Evolutionary conservation across 2,113 vertebrate genomes (phyloP).

Genomic region (Varanus salvator): DNA sequence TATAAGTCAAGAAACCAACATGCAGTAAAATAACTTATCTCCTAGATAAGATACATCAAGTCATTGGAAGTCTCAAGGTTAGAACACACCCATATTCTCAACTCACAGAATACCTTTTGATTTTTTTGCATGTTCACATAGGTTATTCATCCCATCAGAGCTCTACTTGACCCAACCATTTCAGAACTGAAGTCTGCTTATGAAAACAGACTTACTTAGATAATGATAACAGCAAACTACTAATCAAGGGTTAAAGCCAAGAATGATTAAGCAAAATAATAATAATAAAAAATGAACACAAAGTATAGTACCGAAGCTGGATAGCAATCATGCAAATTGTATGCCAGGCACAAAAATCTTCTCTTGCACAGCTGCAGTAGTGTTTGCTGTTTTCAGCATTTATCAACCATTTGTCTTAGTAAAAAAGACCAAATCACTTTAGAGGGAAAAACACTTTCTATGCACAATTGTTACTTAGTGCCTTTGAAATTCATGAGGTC

Average conservation of each 20-base stretch:
- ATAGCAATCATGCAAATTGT: not conserved
- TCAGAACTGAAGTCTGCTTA: not conserved
- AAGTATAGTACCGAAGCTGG: not conserved
- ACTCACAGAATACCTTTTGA: not conserved
- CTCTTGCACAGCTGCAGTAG: not conserved
- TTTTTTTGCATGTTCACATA: not conserved
- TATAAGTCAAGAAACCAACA: not conserved
- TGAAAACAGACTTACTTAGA: not conserved
- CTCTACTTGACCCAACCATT: not conserved
- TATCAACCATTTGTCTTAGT: not conserved
- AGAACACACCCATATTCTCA: constrained; percentile 4
- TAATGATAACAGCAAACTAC: not conserved
- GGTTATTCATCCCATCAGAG: not conserved
- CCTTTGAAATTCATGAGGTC: constrained; percentile 2
- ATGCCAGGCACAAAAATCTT: not conserved
- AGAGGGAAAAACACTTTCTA: too few relatives aligned
- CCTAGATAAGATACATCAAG: not conserved
- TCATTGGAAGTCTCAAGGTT: not conserved
- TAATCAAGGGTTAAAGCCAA: not conserved
- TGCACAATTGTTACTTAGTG: not conserved
- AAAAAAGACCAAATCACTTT: not conserved
- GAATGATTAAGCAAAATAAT: not conserved
- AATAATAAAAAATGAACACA: too few relatives aligned
- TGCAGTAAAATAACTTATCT: constrained; percentile 12
- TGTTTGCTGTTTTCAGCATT: not conserved